Percentiles rank a stretch among this genome's conserved stretches.
Evolutionary conservation across 64 coral and sea anemone species (phyloP).

Genomic region (Catalaphyllia jardinei): DNA sequence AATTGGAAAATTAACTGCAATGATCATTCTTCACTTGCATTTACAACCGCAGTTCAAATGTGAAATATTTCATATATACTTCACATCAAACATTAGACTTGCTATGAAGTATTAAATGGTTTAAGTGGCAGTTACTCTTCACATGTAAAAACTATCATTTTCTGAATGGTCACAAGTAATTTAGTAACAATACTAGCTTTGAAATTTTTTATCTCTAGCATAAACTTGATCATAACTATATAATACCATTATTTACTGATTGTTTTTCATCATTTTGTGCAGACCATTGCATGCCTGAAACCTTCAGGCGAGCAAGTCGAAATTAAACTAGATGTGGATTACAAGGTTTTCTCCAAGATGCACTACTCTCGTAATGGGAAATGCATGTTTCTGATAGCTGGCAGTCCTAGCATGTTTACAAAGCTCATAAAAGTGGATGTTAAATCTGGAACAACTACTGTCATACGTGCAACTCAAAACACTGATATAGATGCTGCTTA

Average conservation of each 20-base stretch:
- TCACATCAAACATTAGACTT: too few species aligned
- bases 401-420: conserved; percentile 45
- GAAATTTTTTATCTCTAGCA: too few species aligned
- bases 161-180: too few species aligned
- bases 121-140: too few species aligned
- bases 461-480: conserved; percentile 53
- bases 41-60: too few species aligned
- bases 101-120: too few species aligned
- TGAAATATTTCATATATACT: too few species aligned
- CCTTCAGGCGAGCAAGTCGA: conserved; percentile 44
- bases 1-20: too few species aligned
- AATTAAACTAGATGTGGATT: conserved; percentile 62
- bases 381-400: conserved; percentile 62
- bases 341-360: conserved; percentile 44
- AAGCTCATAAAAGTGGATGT: conserved; percentile 76
- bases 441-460: conserved; percentile 22
- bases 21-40: too few species aligned
- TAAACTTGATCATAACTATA: too few species aligned
- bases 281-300: conserved; percentile 61
- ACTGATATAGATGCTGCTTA: conserved; percentile 59
- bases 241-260: not conserved
- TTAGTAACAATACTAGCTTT: not conserved
- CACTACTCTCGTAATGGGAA: conserved; percentile 57
- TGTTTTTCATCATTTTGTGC: not conserved
- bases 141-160: too few species aligned